Evolutionary conservation across 2,113 vertebrate species (phyloP).

Genomic region (Meles meles): DNA sequence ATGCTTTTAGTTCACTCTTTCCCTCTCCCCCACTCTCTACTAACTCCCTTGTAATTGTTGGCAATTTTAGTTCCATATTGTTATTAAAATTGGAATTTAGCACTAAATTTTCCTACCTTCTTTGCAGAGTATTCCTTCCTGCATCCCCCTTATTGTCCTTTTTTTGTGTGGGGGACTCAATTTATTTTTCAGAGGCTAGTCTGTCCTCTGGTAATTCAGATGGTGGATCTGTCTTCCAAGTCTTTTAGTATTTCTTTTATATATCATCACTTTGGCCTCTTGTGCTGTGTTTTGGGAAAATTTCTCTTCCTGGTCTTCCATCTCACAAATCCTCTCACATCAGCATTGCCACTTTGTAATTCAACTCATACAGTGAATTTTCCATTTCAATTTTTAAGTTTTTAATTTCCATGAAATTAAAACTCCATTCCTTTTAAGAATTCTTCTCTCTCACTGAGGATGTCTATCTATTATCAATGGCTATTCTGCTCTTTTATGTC

Average conservation of each 20-base stretch:
- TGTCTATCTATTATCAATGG: neutral
- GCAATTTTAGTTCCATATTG: neutral
- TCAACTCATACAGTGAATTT: neutral
- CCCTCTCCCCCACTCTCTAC: neutral
- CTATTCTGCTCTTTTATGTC: neutral
- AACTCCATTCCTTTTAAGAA: neutral
- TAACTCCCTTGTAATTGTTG: neutral
- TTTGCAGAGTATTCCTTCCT: neutral
- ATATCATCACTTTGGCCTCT: neutral
- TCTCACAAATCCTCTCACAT: neutral
- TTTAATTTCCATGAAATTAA: neutral
- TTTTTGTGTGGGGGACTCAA: neutral
- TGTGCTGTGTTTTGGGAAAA: neutral
- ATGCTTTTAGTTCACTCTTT: neutral
- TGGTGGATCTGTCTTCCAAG: neutral
- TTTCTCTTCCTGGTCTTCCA: neutral
- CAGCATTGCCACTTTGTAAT: neutral
- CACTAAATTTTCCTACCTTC: neutral
- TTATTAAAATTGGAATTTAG: neutral
- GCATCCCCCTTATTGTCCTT: neutral
- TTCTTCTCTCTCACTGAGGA: neutral
- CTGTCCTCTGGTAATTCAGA: neutral
- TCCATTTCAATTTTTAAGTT: neutral
- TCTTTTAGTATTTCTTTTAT: neutral
- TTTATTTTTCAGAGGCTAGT: neutral